Percentiles rank a stretch among this genome's conserved stretches.
Conservation (phyloP, 2,797 vertebrate genomes). For the Lagocephalus sceleratus region DNA sequence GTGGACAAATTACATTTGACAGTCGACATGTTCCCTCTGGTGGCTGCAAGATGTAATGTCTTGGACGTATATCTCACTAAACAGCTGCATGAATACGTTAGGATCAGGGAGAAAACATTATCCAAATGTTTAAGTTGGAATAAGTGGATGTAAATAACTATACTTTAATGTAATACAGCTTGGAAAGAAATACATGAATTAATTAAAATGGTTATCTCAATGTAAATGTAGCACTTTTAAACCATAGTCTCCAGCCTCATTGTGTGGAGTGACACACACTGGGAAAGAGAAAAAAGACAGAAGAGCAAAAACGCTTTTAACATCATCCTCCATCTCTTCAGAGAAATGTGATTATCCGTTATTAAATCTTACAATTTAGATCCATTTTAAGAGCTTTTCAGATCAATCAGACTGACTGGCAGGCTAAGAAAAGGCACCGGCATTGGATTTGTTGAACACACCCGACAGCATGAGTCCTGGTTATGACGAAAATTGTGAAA, state of each 20-base stretch:
- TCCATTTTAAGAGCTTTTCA: constrained; percentile 41
- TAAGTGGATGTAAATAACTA: too few species aligned
- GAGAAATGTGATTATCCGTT: constrained; percentile 58
- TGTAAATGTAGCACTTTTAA: constrained; percentile 3
- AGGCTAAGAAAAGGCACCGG: constrained; percentile 27
- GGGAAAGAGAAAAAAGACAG: constrained; percentile 1
- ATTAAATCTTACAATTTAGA: constrained; percentile 49
- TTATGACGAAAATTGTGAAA: constrained; percentile 18
- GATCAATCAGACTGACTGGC: constrained; percentile 38
- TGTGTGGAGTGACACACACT: constrained; percentile 8
- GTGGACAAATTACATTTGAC: constrained; percentile 7
- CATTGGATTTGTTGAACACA: constrained; percentile 30
- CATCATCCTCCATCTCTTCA: constrained; percentile 30
- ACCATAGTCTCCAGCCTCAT: not conserved
- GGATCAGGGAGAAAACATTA: not conserved
- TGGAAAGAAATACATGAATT: not conserved
- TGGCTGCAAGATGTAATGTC: constrained; percentile 37
- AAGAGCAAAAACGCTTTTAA: constrained; percentile 38
- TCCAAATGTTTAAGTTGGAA: not conserved
- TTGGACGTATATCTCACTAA: not conserved
- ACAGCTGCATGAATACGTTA: not conserved
- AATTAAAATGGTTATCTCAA: not conserved
- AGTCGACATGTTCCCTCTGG: constrained; percentile 48
- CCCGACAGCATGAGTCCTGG: constrained; percentile 21
- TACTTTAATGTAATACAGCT: not conserved